Percentiles rank a stretch among this genome's conserved stretches.
phyloP scores from a whole-genome alignment of 2,113 vertebrate genomes.

The Typhlomys cinereus region DNA sequence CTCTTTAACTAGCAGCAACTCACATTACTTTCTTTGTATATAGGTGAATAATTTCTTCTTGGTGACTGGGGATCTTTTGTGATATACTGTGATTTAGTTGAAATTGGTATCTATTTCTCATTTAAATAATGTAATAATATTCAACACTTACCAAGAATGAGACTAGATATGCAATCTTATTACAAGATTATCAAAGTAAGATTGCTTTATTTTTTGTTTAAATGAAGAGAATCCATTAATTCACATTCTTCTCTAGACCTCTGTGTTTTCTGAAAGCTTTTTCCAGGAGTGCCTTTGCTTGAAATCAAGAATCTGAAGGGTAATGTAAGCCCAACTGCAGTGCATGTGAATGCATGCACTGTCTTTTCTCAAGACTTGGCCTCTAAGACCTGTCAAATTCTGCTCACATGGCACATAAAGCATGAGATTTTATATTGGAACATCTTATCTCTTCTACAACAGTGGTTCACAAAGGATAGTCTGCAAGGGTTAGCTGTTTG shows the following conservation, averaged over 20 bases:
- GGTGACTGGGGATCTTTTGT: not conserved
- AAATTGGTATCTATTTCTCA: not conserved
- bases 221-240: not conserved
- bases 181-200: not conserved
- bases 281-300: not conserved
- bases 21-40: not conserved
- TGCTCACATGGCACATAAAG: not conserved
- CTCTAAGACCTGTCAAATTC: accelerated
- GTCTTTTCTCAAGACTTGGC: not conserved
- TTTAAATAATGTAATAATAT: not conserved
- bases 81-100: not conserved
- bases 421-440: not conserved
- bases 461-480: not conserved
- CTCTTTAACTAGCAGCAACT: not conserved
- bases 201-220: not conserved
- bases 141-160: not conserved
- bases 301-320: not conserved
- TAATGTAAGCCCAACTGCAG: not conserved
- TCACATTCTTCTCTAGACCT: not conserved
- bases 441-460: not conserved
- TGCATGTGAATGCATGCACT: not conserved
- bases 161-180: not conserved
- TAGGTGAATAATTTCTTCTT: not conserved
- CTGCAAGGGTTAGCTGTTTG: not conserved
- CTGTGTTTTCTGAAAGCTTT: not conserved